phyloP scores from a whole-genome alignment of 1,140 invertebrate species.

The Drosophila erecta region DNA sequence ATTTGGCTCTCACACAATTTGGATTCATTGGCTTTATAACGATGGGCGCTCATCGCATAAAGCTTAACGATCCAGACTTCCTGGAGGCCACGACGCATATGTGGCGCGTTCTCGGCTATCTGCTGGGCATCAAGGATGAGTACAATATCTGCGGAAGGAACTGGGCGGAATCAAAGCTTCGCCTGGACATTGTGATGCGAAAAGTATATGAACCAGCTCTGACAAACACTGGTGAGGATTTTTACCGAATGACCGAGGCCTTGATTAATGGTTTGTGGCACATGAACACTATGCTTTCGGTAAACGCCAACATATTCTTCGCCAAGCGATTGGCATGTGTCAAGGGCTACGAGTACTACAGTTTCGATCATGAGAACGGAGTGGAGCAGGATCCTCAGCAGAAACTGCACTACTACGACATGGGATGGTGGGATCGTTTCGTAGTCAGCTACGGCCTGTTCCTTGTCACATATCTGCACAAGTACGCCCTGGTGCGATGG shows the following conservation, averaged over 20 bases:
- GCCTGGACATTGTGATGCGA: conserved; percentile 70
- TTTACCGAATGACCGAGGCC: conserved; percentile 67
- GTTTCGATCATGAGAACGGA: conserved; percentile 61
- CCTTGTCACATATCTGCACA: conserved; percentile 72
- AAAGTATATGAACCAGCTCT: conserved; percentile 72
- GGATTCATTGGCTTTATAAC: conserved; percentile 93
- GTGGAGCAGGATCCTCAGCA: conserved; percentile 52
- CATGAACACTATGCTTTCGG: conserved; percentile 70
- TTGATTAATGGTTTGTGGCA: conserved; percentile 76
- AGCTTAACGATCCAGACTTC: conserved; percentile 87
- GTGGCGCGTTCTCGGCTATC: conserved; percentile 92
- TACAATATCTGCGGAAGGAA: conserved; percentile 78
- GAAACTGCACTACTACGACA: conserved; percentile 64
- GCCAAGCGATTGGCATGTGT: conserved; percentile 76
- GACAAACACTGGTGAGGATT: conserved; percentile 59
- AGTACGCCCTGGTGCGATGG: conserved; percentile 69
- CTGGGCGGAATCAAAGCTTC: conserved; percentile 65
- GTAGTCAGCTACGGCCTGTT: conserved; percentile 70
- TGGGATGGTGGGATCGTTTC: conserved; percentile 73
- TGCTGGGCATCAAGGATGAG: conserved; percentile 92
- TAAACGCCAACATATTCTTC: conserved; percentile 69
- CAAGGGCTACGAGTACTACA: conserved; percentile 77
- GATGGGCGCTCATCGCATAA: conserved; percentile 88
- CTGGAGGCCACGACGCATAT: conserved; percentile 92
- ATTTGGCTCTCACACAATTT: conserved; percentile 93